Percentiles rank a stretch among this genome's conserved stretches.
These are phyloP conservation scores for Peromyscus nudipes DNA, from an alignment of 2,797 vertebrate species.

Conservation along the genomic window DNA sequence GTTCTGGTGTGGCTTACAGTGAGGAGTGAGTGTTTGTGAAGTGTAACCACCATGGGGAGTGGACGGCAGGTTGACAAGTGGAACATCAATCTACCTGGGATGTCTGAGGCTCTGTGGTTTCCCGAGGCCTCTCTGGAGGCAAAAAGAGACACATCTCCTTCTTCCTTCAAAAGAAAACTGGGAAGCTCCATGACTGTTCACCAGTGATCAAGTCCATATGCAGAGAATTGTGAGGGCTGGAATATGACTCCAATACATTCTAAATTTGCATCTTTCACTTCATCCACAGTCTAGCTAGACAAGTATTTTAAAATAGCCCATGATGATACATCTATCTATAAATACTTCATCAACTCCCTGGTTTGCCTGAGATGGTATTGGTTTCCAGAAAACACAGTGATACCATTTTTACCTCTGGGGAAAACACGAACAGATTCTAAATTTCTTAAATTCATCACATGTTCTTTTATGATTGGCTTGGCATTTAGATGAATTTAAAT, in stretches of 20 bases:
- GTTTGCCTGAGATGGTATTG: neutral
- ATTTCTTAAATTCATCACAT: neutral
- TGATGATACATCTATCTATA: neutral
- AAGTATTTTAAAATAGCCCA: neutral
- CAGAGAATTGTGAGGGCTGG: neutral
- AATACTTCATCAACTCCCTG: neutral
- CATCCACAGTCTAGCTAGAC: neutral
- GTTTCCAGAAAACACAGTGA: neutral
- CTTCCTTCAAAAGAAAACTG: neutral
- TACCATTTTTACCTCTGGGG: neutral
- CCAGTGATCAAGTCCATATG: too few relatives aligned
- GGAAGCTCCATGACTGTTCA: neutral
- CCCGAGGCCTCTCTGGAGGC: neutral
- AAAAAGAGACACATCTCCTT: neutral
- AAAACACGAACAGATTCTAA: neutral
- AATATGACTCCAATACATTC: neutral
- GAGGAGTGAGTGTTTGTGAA: neutral
- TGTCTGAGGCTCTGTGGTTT: neutral
- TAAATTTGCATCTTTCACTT: neutral
- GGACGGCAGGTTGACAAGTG: fast-evolving
- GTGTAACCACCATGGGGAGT: fast-evolving
- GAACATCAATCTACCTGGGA: too few relatives aligned
- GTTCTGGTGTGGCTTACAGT: neutral
- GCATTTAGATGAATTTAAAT: slow-evolving; percentile 13
- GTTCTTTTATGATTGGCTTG: neutral